phyloP scores from a whole-genome alignment of 2,797 vertebrate species.

The Austrolebias charrua region DNA sequence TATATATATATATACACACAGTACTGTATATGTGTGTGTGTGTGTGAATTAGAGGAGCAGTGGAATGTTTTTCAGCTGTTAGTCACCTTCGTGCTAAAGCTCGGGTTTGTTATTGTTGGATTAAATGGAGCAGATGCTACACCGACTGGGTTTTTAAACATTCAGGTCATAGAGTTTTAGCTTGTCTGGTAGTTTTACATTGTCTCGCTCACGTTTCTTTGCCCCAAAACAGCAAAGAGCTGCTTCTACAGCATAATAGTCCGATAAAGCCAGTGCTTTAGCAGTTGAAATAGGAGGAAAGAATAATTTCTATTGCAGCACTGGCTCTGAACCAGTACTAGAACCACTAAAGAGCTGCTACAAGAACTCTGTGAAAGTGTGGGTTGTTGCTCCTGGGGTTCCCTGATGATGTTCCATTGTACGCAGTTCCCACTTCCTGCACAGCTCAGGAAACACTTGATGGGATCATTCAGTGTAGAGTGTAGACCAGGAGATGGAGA shows the following conservation, averaged over 20 bases:
- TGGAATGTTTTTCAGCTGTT: background rate
- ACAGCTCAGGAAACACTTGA: conserved; percentile 60
- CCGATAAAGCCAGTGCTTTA: background rate
- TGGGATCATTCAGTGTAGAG: conserved; percentile 37
- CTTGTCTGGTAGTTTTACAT: background rate
- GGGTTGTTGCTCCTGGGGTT: conserved; percentile 38
- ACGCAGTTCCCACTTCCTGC: conserved; percentile 55
- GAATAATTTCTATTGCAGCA: background rate
- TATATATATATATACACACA: too few relatives aligned
- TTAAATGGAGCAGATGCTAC: background rate
- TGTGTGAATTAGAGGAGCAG: too few relatives aligned
- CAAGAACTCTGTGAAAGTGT: conserved; percentile 16
- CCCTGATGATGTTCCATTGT: conserved; percentile 39
- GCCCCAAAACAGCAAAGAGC: background rate
- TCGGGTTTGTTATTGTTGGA: background rate
- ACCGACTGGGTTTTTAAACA: conserved; percentile 1
- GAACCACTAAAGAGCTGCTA: background rate
- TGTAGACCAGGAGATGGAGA: conserved; percentile 20
- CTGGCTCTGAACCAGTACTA: background rate
- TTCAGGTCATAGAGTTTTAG: background rate
- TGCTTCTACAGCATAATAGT: background rate
- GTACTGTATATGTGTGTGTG: too few relatives aligned
- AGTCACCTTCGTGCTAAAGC: background rate
- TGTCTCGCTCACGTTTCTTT: background rate
- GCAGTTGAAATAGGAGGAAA: background rate